Evolutionary conservation across 1,140 invertebrate genomes (phyloP).

Genomic region (Bombus superbus): DNA sequence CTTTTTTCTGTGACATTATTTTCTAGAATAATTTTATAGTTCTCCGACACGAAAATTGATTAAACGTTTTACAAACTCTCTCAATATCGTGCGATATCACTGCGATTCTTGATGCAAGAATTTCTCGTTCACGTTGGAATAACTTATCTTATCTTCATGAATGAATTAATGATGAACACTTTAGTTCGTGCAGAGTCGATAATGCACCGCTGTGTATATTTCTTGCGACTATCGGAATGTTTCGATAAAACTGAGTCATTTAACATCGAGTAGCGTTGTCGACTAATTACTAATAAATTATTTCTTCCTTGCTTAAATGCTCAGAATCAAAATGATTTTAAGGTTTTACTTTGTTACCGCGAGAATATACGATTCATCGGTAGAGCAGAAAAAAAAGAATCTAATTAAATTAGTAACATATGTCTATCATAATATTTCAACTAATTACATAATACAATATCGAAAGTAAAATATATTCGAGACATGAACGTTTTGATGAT

Average conservation of each 20-base stretch:
- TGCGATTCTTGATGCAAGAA: not conserved
- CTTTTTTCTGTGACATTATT: not conserved
- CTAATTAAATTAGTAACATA: not conserved
- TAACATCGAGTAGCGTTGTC: not conserved
- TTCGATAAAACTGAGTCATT: not conserved
- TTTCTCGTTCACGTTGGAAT: not conserved
- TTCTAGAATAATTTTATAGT: not conserved
- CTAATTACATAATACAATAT: too few species aligned
- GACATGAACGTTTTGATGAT: not conserved
- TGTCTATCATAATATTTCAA: not conserved
- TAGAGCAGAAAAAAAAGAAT: not conserved
- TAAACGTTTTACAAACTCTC: not conserved
- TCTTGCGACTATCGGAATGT: too few species aligned
- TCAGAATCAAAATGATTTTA: too few species aligned
- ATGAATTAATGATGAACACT: not conserved
- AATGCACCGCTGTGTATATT: too few species aligned
- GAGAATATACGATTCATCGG: not conserved
- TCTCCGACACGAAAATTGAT: too few species aligned
- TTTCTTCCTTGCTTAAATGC: not conserved
- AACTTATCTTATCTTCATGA: not conserved
- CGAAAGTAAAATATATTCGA: not conserved
- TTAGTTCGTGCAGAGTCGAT: too few species aligned
- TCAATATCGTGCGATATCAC: too few species aligned
- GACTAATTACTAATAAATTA: not conserved
- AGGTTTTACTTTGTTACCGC: not conserved